phyloP scores from a whole-genome alignment of 2,797 vertebrate species.

The Microctenopoma stevenorrisi region DNA sequence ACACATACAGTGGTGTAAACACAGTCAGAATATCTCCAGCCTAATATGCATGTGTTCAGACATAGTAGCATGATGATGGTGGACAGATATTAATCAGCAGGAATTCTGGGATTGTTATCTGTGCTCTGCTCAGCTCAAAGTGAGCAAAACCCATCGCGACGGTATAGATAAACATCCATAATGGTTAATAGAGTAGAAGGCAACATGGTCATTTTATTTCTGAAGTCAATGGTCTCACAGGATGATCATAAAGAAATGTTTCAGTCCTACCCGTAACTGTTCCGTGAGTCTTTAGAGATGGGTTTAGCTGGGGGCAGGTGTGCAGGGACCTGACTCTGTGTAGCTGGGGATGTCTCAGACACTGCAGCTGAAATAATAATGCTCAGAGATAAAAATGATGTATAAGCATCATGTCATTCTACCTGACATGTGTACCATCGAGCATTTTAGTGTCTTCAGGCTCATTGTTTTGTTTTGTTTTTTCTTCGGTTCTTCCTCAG shows the following conservation, averaged over 20 bases:
- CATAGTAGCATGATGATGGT: conserved; percentile 13
- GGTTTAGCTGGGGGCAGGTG: conserved; percentile 27
- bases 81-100: conserved; percentile 8
- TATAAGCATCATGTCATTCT: too few species aligned
- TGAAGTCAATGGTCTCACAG: neutral
- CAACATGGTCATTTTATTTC: neutral
- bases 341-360: conserved; percentile 27
- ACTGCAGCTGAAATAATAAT: conserved; percentile 13
- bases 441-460: too few species aligned
- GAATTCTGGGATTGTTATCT: conserved; percentile 29
- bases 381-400: too few species aligned
- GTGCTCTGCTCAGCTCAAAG: conserved; percentile 22
- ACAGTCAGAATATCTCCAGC: neutral
- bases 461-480: too few species aligned
- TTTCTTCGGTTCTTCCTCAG: neutral
- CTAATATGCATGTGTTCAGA: neutral
- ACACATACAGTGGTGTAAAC: conserved; percentile 12
- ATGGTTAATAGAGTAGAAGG: neutral
- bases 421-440: too few species aligned
- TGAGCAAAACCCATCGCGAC: conserved; percentile 14
- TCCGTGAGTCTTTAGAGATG: conserved; percentile 34
- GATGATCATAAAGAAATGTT: neutral
- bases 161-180: conserved; percentile 2
- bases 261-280: conserved; percentile 44
- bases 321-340: neutral